Evolutionary conservation across 2,888 invertebrate species (phyloP).

Genomic region (Patella depressa): DNA sequence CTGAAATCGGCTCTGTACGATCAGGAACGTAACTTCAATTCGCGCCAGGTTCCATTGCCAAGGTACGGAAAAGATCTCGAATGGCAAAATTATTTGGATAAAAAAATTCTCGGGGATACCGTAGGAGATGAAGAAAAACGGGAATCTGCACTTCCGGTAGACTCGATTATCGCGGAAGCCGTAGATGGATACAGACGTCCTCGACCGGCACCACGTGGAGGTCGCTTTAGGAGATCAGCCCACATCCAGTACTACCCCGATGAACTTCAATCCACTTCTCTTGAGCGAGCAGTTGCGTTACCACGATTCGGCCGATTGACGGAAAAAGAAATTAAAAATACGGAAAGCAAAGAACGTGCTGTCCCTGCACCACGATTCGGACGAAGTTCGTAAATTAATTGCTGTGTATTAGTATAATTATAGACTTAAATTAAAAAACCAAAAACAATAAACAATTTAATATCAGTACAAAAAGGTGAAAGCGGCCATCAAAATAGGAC

Average conservation of each 20-base stretch:
- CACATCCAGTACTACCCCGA: background rate
- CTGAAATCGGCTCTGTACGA: conserved; percentile 17
- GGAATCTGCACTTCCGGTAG: background rate
- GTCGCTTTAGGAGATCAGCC: background rate
- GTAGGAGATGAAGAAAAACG: background rate
- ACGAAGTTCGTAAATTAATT: conserved; percentile 7
- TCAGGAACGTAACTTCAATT: conserved; percentile 3
- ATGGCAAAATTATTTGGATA: background rate
- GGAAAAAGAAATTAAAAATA: background rate
- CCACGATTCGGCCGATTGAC: background rate
- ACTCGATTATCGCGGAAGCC: background rate
- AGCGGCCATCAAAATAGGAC: no score
- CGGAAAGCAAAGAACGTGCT: conserved; percentile 31
- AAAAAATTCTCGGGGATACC: background rate
- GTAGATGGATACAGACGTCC: background rate
- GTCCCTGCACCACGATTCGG: conserved; percentile 19
- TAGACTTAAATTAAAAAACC: no score
- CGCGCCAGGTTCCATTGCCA: conserved; percentile 29
- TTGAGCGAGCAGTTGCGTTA: conserved; percentile 11
- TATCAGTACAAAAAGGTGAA: no score
- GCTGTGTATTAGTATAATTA: no score
- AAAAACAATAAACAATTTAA: no score
- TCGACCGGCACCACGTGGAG: background rate
- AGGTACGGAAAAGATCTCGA: conserved; percentile 25
- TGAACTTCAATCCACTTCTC: background rate